Conservation (phyloP, 2,888 invertebrate species). For the Pristionchus maxplancki region DNA sequence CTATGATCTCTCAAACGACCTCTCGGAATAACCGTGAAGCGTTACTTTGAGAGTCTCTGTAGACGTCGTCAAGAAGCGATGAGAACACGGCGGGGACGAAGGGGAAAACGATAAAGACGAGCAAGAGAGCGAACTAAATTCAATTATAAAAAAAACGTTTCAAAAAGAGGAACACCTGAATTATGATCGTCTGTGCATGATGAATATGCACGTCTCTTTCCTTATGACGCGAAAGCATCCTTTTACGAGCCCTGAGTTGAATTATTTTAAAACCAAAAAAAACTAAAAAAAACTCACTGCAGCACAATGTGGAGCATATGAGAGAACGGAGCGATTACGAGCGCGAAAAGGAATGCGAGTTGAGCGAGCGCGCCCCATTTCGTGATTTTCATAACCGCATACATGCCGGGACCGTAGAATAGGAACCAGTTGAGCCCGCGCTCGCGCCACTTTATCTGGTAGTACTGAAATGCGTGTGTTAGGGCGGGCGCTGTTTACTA, state of each 20-base stretch:
- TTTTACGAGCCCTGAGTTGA: too few species aligned
- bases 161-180: background rate
- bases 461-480: background rate
- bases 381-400: background rate
- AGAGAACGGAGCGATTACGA: background rate
- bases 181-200: background rate
- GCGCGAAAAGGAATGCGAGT: background rate
- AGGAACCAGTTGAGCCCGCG: slow-evolving; percentile 13
- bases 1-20: too few species aligned
- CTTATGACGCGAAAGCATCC: background rate
- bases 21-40: too few species aligned
- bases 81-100: background rate
- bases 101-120: background rate
- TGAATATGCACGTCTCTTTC: background rate
- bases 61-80: background rate
- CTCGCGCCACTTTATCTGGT: background rate
- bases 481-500: background rate
- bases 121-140: background rate
- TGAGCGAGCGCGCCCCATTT: background rate
- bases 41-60: background rate
- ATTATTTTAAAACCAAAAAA: too few species aligned
- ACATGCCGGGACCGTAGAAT: background rate
- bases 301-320: background rate
- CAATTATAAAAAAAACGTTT: background rate
- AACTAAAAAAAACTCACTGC: background rate